Conservation (phyloP, 2,113 vertebrate species). For the Oophaga pumilio region DNA sequence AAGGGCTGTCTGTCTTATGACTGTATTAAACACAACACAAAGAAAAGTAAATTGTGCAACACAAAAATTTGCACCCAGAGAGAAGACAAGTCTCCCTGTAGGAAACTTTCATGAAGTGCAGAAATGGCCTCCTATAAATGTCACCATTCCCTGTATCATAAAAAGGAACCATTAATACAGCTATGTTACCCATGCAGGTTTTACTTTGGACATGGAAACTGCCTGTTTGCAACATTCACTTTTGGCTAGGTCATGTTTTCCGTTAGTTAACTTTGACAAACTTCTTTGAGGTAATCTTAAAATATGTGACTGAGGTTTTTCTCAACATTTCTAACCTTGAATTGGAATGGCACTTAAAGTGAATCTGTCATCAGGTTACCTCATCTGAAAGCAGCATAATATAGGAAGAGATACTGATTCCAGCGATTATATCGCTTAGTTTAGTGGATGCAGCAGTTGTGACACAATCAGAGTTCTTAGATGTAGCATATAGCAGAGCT, state of each 20-base stretch:
- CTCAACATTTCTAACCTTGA: background rate
- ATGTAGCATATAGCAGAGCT: too few species aligned
- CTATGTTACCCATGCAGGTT: background rate
- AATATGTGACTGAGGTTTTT: background rate
- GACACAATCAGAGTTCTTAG: too few species aligned
- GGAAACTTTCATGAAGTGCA: background rate
- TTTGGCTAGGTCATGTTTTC: background rate
- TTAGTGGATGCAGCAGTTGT: too few species aligned
- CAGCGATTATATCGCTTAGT: too few species aligned
- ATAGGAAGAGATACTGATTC: too few species aligned
- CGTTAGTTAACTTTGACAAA: background rate
- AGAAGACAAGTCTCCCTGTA: background rate
- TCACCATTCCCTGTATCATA: background rate
- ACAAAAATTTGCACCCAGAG: background rate
- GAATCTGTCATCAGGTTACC: too few species aligned
- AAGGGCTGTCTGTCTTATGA: too few species aligned
- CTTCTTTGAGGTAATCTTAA: background rate
- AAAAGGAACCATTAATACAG: background rate
- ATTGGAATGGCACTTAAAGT: too few species aligned
- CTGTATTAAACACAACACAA: too few species aligned
- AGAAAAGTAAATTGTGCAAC: background rate
- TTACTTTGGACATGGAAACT: background rate
- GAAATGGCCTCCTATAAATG: background rate
- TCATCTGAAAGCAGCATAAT: too few species aligned
- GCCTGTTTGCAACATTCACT: background rate